phyloP scores from a whole-genome alignment of 2,797 vertebrate species.

The Rhinophrynus dorsalis region DNA sequence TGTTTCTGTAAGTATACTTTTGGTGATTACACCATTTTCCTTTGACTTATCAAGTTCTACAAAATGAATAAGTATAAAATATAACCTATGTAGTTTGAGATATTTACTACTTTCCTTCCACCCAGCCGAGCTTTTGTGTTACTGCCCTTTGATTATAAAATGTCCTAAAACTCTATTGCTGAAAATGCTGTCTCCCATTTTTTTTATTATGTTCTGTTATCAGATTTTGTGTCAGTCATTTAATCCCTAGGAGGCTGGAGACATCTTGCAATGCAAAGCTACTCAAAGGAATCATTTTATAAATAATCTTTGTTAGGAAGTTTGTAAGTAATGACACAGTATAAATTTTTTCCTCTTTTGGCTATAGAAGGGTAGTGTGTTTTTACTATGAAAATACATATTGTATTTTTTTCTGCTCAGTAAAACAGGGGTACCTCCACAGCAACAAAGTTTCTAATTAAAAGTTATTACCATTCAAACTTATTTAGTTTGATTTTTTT shows the following conservation, averaged over 20 bases:
- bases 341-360: no score
- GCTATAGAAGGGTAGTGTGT: no score
- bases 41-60: conserved; percentile 21
- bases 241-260: conserved; percentile 1
- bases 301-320: no score
- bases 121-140: not conserved
- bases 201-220: conserved; percentile 24
- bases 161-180: not conserved
- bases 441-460: no score
- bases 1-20: conserved; percentile 10
- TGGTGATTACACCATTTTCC: conserved; percentile 4
- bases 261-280: no score
- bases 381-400: no score
- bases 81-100: conserved; percentile 1
- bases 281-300: no score
- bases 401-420: no score
- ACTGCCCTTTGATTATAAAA: conserved; percentile 11
- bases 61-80: conserved; percentile 11
- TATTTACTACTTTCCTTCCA: conserved; percentile 6
- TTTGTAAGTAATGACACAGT: no score
- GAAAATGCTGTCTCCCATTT: not conserved
- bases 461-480: no score
- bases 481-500: no score
- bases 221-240: conserved; percentile 36
- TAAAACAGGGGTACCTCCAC: no score